Percentiles rank a stretch among this genome's conserved stretches.
Evolutionary conservation across 2,888 invertebrate genomes (phyloP).

Genomic region (Sesamia inferens): DNA sequence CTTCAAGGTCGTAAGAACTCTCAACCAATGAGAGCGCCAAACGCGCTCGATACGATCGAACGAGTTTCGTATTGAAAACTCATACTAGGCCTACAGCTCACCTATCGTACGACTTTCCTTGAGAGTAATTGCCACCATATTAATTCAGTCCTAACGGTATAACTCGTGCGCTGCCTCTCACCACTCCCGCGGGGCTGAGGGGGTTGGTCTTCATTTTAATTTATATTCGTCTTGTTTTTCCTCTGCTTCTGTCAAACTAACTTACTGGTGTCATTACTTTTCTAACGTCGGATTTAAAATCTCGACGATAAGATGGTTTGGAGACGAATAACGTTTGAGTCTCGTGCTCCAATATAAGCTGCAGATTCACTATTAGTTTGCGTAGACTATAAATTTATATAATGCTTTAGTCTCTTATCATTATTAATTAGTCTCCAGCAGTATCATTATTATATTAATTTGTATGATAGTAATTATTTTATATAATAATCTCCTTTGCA

Average conservation of each 20-base stretch:
- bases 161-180: slow-evolving; percentile 32
- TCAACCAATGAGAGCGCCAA: too few relatives aligned
- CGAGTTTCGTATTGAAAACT: too few relatives aligned
- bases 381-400: neutral
- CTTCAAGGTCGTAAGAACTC: too few relatives aligned
- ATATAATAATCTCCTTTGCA: slow-evolving; percentile 74
- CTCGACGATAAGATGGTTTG: neutral
- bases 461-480: neutral
- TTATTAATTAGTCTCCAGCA: too few relatives aligned
- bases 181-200: slow-evolving; percentile 32
- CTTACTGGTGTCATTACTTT: slow-evolving; percentile 44
- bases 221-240: slow-evolving; percentile 52
- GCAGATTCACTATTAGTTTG: neutral
- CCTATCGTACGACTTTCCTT: slow-evolving; percentile 33
- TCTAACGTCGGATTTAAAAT: slow-evolving; percentile 12
- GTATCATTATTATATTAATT: neutral
- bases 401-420: neutral
- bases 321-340: slow-evolving; percentile 1
- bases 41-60: too few relatives aligned
- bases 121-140: slow-evolving; percentile 53
- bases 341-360: neutral
- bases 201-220: slow-evolving; percentile 39
- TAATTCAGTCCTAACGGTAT: slow-evolving; percentile 48
- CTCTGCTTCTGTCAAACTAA: slow-evolving; percentile 32
- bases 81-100: too few relatives aligned